Evolutionary conservation across 2,888 invertebrate genomes (phyloP).

Genomic region (Andrena fulva): DNA sequence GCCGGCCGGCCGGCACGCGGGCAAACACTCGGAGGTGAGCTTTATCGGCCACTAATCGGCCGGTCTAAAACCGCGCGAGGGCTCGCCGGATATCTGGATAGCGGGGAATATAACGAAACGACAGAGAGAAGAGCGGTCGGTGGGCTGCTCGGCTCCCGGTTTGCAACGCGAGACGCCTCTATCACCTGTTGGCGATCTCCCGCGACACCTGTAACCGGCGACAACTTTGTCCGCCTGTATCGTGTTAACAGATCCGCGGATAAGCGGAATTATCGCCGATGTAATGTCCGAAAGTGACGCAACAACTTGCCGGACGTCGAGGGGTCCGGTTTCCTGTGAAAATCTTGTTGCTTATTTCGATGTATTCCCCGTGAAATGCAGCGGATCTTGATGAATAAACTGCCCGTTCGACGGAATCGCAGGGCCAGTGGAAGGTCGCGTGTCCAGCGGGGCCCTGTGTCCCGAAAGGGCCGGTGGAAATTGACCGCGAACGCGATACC

Average conservation of each 20-base stretch:
- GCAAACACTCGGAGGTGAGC: constrained; percentile 65
- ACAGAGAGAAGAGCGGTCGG: neutral
- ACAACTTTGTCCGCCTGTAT: constrained; percentile 18
- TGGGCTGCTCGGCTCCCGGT: neutral
- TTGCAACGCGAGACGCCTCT: neutral
- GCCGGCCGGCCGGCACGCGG: constrained; percentile 13
- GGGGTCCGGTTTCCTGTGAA: neutral
- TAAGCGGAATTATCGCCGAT: constrained; percentile 33
- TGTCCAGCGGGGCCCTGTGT: constrained; percentile 19
- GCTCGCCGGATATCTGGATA: neutral
- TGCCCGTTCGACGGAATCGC: neutral
- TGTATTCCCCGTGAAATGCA: neutral
- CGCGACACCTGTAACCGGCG: constrained; percentile 52
- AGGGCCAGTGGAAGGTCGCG: neutral
- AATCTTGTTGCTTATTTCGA: neutral
- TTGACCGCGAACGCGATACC: constrained; percentile 22
- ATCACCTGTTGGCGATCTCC: constrained; percentile 49
- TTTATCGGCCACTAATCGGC: constrained; percentile 65
- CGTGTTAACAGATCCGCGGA: constrained; percentile 40
- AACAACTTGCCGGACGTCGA: neutral
- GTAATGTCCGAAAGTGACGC: constrained; percentile 18
- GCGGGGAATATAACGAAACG: constrained; percentile 3
- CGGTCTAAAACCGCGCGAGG: constrained; percentile 16
- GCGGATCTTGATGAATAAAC: neutral
- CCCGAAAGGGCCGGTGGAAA: constrained; percentile 18